phyloP scores from a whole-genome alignment of 2,888 invertebrate species.

The Caenorhabditis sp. region DNA sequence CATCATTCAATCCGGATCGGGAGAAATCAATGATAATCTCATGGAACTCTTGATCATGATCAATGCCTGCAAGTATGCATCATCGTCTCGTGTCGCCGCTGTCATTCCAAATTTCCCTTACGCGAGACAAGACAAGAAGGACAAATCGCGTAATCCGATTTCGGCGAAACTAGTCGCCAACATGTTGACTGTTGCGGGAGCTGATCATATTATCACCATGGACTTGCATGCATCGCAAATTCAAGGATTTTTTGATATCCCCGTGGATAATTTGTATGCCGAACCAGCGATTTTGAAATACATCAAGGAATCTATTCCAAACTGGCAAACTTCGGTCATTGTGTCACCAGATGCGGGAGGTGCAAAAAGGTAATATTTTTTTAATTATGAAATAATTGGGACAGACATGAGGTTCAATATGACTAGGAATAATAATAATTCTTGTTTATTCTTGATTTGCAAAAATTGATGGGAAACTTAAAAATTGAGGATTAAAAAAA shows the following conservation, averaged over 20 bases:
- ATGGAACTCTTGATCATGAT: conserved; percentile 87
- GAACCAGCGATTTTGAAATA: conserved; percentile 94
- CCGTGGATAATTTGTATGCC: conserved; percentile 93
- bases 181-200: conserved; percentile 91
- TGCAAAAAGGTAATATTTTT: conserved; percentile 83
- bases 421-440: no score
- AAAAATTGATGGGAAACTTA: no score
- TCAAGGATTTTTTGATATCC: conserved; percentile 76
- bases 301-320: conserved; percentile 90
- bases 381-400: no score
- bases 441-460: no score
- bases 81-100: conserved; percentile 89
- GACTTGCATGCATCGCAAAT: conserved; percentile 95
- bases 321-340: conserved; percentile 91
- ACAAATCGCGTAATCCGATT: conserved; percentile 89
- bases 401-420: no score
- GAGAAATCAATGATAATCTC: conserved; percentile 80
- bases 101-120: conserved; percentile 96
- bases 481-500: no score
- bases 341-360: conserved; percentile 96
- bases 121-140: conserved; percentile 93
- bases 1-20: conserved; percentile 92
- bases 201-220: conserved; percentile 96
- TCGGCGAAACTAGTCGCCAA: conserved; percentile 88
- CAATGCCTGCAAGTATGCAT: conserved; percentile 92